A percentile compares a stretch with the other conserved stretches of the same genome.
Conservation (phyloP, 2,113 vertebrate species). For the Addax nasomaculatus region DNA sequence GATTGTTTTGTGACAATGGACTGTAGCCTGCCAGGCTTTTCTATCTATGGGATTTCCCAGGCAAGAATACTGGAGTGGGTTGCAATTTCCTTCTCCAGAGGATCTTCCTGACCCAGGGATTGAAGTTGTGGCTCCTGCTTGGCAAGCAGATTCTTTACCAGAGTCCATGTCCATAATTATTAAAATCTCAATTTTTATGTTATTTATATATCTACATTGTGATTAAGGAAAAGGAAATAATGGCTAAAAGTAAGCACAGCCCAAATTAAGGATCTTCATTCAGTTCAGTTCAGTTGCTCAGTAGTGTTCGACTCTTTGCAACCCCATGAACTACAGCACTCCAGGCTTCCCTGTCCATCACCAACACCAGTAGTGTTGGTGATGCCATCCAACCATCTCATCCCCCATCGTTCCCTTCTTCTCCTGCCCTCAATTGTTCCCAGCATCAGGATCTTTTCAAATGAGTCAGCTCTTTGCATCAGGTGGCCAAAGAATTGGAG, state of each 20-base stretch:
- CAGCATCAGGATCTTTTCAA: not conserved
- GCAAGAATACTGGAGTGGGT: not conserved
- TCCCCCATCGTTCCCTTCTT: rapidly evolving
- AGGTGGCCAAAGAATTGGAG: not conserved
- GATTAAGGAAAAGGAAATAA: not conserved
- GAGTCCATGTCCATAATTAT: not conserved
- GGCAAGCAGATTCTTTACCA: not conserved
- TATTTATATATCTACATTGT: not conserved
- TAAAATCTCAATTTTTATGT: not conserved
- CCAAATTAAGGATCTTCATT: not conserved
- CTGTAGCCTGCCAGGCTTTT: not conserved
- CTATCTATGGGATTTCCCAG: not conserved
- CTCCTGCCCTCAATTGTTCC: not conserved
- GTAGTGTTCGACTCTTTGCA: rapidly evolving
- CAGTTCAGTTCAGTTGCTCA: not conserved
- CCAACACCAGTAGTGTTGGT: not conserved
- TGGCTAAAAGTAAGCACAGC: not conserved
- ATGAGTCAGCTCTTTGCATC: not conserved
- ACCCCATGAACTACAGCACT: not conserved
- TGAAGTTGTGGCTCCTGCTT: not conserved
- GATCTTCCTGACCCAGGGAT: not conserved
- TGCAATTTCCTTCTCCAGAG: not conserved
- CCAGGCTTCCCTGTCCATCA: not conserved
- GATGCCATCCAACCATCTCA: not conserved
- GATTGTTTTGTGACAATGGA: not conserved